Evolutionary conservation across 2,113 vertebrate species (phyloP), one percentile per base, ranked within the genome.

Genomic region (Phyllostomus hastatus): DNA sequence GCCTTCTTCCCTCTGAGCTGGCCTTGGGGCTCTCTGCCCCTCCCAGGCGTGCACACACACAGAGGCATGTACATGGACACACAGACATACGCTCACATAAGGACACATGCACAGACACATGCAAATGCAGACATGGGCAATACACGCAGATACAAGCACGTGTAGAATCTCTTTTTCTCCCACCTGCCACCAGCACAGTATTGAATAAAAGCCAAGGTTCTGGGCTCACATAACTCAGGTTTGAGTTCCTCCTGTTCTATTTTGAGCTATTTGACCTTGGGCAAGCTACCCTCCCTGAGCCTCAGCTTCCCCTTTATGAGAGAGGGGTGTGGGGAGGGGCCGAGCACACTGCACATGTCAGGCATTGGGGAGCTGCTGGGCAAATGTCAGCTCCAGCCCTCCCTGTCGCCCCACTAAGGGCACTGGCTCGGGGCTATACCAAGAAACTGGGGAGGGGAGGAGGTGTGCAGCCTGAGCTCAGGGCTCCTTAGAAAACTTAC

Each of bases 371-470:
- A 41, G 38, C 28, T 15, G 7, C 28, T 82, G 11, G 15, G 14
- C 43, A 22, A 6, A 7, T 4, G 10, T 46, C 5, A 5, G 11
- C 31, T 1, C 0, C 7, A 1, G 4, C 1, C 22, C 4, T 22
- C 16, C 9, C 6, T 24, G 9, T 0, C 8, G 88, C 46, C 28
- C 57, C 1, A 0, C 31, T 88, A 0, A 17, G 46, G 35, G 35
- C 35, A 31, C 90, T 50, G 90, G 93, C 87, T 95, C 79, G 1
- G 64, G 66, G 87, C 16, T n/a, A 1, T 15, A 41, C 33, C 24
- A 5, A 81, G 88, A 95, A 81, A 46, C 54, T 0, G 5, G 46
- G 80, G 61, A n/a, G 2, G 24, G 4, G 69, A 22, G 20, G 73
- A 43, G 67, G 66, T 57, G 12, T 9, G 26, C 46, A 43, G 48